phyloP scores from a whole-genome alignment of 2,888 invertebrate genomes.

The Polylopha cassiicola region DNA sequence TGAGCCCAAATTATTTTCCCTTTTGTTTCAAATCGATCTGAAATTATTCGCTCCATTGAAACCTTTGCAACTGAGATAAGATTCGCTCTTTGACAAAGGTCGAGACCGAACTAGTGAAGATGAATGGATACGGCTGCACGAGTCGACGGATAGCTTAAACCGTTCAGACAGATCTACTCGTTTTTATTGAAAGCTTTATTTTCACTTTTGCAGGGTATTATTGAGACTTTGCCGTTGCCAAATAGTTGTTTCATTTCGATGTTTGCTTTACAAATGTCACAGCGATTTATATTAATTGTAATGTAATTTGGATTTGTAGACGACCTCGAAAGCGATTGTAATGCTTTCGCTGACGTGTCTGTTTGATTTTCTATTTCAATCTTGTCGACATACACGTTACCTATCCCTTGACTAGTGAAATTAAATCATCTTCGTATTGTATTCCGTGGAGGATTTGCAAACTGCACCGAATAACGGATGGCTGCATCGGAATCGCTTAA shows the following conservation, averaged over 20 bases:
- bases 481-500: constrained; percentile 4
- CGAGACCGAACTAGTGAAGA: constrained; percentile 6
- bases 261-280: no score
- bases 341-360: no score
- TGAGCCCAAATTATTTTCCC: constrained; percentile 4
- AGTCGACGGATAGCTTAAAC: background rate
- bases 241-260: background rate
- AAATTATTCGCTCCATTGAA: constrained; percentile 3
- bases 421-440: background rate
- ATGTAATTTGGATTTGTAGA: no score
- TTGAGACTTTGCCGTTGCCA: constrained; percentile 1
- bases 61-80: constrained; percentile 4
- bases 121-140: constrained; percentile 5
- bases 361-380: no score
- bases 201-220: no score
- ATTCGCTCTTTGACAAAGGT: constrained; percentile 4
- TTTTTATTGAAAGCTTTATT: background rate
- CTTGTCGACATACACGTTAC: no score
- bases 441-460: constrained; percentile 1
- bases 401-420: no score
- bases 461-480: background rate
- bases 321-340: no score
- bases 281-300: no score
- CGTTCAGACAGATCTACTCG: constrained; percentile 1
- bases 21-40: constrained; percentile 4